Evolutionary conservation across 2,797 vertebrate species (phyloP), one percentile per base, ranked within the genome.

Genomic region (Gambusia yucatana): DNA sequence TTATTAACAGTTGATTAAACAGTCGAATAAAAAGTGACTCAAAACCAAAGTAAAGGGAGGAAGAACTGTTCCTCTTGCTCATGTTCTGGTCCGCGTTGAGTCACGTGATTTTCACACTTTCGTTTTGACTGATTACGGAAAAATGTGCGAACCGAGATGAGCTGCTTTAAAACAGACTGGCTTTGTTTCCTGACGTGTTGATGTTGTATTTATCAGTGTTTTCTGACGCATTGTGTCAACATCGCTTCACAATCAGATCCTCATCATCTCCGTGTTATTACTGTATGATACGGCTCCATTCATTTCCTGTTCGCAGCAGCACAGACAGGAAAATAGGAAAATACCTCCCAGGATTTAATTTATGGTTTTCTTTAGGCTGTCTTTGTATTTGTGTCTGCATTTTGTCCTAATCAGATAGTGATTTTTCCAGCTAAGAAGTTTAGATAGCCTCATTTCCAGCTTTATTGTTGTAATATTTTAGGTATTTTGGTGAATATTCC

Each of bases 301-400:
- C 91, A 94, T 94, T 94, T 94, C 93, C 94, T 93, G 93, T 88
- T 52, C 28, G 79, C 84, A 79, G 71, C 80, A 79, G 70, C 77
- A 13, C 73, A 73, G 84, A 86, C 84, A 79, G 77, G 82, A 77
- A 52, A 77, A 80, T 39, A 67, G 70, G 0, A 30, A 70, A 78
- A 50, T n/a, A 11, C 28, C 41, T 14, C 67, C 39, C 22, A 16
- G 25, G 25, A 44, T 70, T 70, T 41, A 22, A 67, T 41, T 25
- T 6, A 57, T 76, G 28, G 8, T 55, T 78, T 39, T 67, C 65
- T 17, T 75, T 72, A 41, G 33, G 13, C 44, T 11, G 48, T 69
- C 48, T n/a, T 59, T 11, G 2, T 13, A 10, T 16, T 44, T 73
- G 8, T 28, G 39, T n/a, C 30, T 39, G 17, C 28, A 48, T 65